Evolutionary conservation across 2,888 invertebrate genomes (phyloP).

Genomic region (Lagria hirta): DNA sequence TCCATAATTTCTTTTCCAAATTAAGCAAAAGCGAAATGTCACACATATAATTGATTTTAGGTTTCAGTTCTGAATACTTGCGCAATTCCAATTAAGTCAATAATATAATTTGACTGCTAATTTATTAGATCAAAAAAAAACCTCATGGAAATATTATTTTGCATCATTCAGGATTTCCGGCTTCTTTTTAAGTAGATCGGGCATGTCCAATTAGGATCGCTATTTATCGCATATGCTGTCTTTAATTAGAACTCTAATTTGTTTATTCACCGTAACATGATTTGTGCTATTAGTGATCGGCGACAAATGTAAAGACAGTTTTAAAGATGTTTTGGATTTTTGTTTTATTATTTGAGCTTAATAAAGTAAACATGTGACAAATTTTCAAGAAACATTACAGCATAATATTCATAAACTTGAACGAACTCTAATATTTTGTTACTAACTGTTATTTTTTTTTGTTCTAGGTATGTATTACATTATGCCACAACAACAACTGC

Average conservation of each 20-base stretch:
- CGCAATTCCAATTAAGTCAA: too few relatives aligned
- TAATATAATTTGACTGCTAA: too few relatives aligned
- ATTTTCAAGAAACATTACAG: too few relatives aligned
- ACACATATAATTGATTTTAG: too few relatives aligned
- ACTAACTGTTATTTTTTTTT: slow-evolving; percentile 18
- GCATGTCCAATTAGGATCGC: slow-evolving; percentile 10
- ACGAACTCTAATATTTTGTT: background rate
- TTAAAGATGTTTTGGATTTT: too few relatives aligned
- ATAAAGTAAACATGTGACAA: background rate
- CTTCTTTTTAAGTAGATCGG: slow-evolving; percentile 1
- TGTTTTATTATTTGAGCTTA: slow-evolving; percentile 5
- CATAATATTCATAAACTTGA: too few relatives aligned
- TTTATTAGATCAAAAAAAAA: too few relatives aligned
- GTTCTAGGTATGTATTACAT: slow-evolving; percentile 29
- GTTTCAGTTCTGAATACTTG: too few relatives aligned
- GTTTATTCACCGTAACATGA: slow-evolving; percentile 15
- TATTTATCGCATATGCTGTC: slow-evolving; percentile 15
- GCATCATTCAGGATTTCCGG: too few relatives aligned
- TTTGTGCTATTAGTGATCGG: slow-evolving; percentile 17
- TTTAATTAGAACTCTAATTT: slow-evolving; percentile 23
- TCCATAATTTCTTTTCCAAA: too few relatives aligned
- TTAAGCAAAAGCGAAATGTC: too few relatives aligned
- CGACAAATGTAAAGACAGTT: slow-evolving; percentile 25
- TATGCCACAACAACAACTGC: slow-evolving; percentile 25
- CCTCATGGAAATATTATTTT: too few relatives aligned